Evolutionary conservation across 2,888 invertebrate genomes (phyloP), one percentile per base, ranked within the genome.

Genomic region (Cryptus viduatorius): DNA sequence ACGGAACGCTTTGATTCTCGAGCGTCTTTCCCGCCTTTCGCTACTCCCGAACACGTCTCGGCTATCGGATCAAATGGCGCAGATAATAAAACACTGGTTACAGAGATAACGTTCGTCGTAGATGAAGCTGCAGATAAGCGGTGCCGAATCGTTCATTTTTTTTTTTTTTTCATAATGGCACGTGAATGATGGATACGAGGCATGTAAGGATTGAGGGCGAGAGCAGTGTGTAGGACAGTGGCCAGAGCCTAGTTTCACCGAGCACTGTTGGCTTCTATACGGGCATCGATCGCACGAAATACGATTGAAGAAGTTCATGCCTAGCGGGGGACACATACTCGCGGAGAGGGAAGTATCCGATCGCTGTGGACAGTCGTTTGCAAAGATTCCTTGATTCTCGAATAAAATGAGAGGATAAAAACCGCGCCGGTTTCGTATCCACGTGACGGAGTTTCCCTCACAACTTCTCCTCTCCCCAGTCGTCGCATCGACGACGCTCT

Each of bases 281-380:
- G 65, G 73, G 19, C 83, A 87, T 87, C 87, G 87, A 87, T 87
- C 87, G 87, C 80, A 82, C 82, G 79, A 86, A 86, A 86, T 85
- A 83, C 86, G 85, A 87, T 86, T 87, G 86, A 83, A 81, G 82
- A 84, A 85, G 83, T 86, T 81, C 48, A 19, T 73, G 75, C 64
- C 42, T 61, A 80, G 67, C 69, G 75, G 16, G 72, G 29, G 24
- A 44, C 19, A 48, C 16, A n/a, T 59, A 64, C 72, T 42, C 72
- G 46, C 46, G 61, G 42, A 83, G 72, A 77, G 59, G 10, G 46
- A 24, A 24, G 24, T 24, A 24, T 24, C 24, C 24, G 24, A 24
- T 24, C 24, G 24, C 24, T 46, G 24, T 64, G 75, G 50, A 71
- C 67, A 61, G 69, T 75, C 61, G 29, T 69, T 76, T 71, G 61